Conservation (phyloP, 1,140 invertebrate genomes). For the Musca vetustissima region DNA sequence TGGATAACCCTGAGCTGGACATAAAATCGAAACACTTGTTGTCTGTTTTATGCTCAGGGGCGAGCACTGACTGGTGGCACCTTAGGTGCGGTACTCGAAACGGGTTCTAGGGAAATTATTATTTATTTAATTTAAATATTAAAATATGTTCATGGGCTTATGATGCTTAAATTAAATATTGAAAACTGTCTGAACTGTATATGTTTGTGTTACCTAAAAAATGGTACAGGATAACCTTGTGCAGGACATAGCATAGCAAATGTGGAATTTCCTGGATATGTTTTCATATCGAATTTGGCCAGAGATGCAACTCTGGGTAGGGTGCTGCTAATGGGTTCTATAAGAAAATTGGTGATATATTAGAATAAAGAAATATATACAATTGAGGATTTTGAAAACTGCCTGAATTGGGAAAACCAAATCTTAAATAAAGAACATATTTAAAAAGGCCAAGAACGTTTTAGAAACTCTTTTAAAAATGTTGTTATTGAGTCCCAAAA, state of each 20-base stretch:
- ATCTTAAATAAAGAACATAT: too few species aligned
- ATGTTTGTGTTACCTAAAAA: conserved; percentile 44
- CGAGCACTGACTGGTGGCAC: conserved; percentile 55
- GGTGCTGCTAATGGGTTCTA: conserved; percentile 66
- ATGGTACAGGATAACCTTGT: conserved; percentile 67
- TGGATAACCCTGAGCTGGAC: conserved; percentile 46
- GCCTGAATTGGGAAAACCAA: neutral
- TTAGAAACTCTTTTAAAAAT: too few species aligned
- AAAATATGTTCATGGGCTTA: too few species aligned
- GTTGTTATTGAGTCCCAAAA: too few species aligned
- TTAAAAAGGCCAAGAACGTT: too few species aligned
- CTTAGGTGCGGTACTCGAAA: conserved; percentile 60
- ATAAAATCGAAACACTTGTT: conserved; percentile 37
- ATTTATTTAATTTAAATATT: neutral
- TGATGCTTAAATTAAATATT: neutral
- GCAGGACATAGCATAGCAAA: conserved; percentile 65
- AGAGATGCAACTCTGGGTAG: conserved; percentile 59
- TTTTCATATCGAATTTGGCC: conserved; percentile 57
- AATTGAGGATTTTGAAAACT: conserved; percentile 9
- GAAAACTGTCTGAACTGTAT: conserved; percentile 22
- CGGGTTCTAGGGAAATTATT: conserved; percentile 54
- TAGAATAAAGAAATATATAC: neutral
- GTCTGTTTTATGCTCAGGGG: conserved; percentile 37
- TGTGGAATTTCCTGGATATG: conserved; percentile 42
- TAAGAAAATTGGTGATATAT: neutral